Base-by-base conservation (phyloP, 2,888 invertebrate species). In the Thera obeliscata region DNA sequence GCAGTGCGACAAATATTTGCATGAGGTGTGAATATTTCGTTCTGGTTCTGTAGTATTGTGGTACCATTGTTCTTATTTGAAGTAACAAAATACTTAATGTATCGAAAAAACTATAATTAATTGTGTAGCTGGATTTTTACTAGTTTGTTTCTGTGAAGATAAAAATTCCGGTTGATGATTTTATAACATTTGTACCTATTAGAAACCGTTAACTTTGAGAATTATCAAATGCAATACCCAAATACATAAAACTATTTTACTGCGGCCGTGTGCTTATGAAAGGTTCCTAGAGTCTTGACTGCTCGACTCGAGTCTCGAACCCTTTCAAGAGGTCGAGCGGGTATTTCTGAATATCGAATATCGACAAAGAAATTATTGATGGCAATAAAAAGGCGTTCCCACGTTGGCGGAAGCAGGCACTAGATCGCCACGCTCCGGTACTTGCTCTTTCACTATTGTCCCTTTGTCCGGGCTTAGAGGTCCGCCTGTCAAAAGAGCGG, bases 341-440 rank as follows among this genome's bases (percentile, higher is more conserved):
- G 60, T 69, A 73, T 77, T 76, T 75, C 76, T 75, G 67, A 77
- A 79, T 81, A 83, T 82, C 80, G 77, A 79, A 81, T 83, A 79
- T 81, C 78, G 76, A 77, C 74, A 74, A 75, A 80, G 79, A 81
- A 83, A 82, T 86, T 85, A 86, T 87, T 75, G 80, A 81, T 79
- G 79, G 80, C 76, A 79, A 84, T 86, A 84, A 87, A 86, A 84
- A 85, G 86, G 82, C 84, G 83, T 91, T 93, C 92, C 89, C 91
- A 93, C 91, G 91, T 87, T 82, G 81, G 85, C 87, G 90, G 92
- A 91, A 89, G 83, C 83, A 74, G 79, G 81, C 79, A 80, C 83
- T 86, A 79, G 85, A 89, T 87, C 81, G 90, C 90, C 88, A 90
- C 90, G 92, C 90, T 90, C 80, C 89, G 86, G 86, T 91, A 89